phyloP scores from a whole-genome alignment of 2,113 vertebrate genomes.

The Myrmecobius fasciatus region DNA sequence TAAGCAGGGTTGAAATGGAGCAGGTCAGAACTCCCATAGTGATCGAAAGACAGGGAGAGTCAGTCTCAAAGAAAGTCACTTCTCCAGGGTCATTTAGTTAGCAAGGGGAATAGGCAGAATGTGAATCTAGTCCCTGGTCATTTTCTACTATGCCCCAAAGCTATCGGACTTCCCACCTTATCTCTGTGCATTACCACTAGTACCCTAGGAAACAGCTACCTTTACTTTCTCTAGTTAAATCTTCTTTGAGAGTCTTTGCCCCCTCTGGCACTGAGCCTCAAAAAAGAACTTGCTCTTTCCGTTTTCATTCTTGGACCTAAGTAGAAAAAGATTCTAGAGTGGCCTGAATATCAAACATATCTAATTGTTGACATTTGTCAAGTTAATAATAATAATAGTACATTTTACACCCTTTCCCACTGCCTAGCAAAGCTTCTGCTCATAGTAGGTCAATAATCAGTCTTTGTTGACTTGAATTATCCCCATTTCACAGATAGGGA shows the following conservation, averaged over 20 bases:
- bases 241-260: not conserved
- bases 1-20: not conserved
- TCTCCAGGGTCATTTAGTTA: not conserved
- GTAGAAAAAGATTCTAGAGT: not conserved
- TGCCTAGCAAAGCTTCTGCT: not conserved
- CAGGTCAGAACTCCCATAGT: not conserved
- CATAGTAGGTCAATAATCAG: not conserved
- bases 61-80: not conserved
- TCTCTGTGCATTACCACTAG: not conserved
- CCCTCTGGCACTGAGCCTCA: not conserved
- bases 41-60: not conserved
- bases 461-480: not conserved
- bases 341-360: not conserved
- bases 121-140: not conserved
- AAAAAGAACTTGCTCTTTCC: not conserved
- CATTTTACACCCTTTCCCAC: not conserved
- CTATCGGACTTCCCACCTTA: not conserved
- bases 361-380: not conserved
- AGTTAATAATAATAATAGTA: slow-evolving; percentile 15
- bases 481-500: slow-evolving; percentile 3
- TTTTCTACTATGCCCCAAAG: not conserved
- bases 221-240: not conserved
- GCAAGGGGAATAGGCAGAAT: not conserved
- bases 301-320: not conserved
- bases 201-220: not conserved